These are phyloP conservation scores for Pteria penguin DNA, from an alignment of 2,888 invertebrate genomes.

Conservation along the genomic window DNA sequence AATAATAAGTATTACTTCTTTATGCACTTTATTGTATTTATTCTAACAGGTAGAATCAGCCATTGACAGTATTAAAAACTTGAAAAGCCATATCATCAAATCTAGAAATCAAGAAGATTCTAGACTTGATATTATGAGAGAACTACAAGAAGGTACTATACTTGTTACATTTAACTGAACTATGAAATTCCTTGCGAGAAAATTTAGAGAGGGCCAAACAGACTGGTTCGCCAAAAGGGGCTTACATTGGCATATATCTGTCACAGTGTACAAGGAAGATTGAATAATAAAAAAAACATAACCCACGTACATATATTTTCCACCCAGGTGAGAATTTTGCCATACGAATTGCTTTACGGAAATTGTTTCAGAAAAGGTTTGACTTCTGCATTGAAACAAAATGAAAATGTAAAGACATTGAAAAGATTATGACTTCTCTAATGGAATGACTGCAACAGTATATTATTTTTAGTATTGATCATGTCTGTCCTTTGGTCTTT, in stretches of 20 bases:
- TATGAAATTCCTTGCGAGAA: conserved; percentile 15
- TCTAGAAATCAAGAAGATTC: conserved; percentile 14
- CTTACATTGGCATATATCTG: conserved; percentile 13
- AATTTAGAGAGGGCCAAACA: conserved; percentile 13
- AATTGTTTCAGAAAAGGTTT: too few relatives aligned
- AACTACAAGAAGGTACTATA: conserved; percentile 9
- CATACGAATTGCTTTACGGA: too few relatives aligned
- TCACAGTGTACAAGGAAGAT: conserved; percentile 9
- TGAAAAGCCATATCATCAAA: conserved; percentile 9
- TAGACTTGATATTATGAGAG: conserved; percentile 4
- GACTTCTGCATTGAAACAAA: too few relatives aligned
- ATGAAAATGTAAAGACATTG: too few relatives aligned
- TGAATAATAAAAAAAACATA: not conserved
- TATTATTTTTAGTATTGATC: too few relatives aligned
- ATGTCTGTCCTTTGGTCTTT: too few relatives aligned
- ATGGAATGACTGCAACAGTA: too few relatives aligned
- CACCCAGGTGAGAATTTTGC: too few relatives aligned
- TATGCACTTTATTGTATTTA: too few relatives aligned
- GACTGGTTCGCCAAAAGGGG: conserved; percentile 23
- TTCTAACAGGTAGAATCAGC: too few relatives aligned
- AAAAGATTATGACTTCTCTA: too few relatives aligned
- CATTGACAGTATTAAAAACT: conserved; percentile 1
- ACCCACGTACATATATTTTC: conserved; percentile 19
- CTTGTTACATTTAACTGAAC: conserved; percentile 6
- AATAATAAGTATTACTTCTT: too few relatives aligned